These are phyloP conservation scores for Trogon surrucura DNA, from an alignment of 2,113 vertebrate genomes.

Conservation along the genomic window DNA sequence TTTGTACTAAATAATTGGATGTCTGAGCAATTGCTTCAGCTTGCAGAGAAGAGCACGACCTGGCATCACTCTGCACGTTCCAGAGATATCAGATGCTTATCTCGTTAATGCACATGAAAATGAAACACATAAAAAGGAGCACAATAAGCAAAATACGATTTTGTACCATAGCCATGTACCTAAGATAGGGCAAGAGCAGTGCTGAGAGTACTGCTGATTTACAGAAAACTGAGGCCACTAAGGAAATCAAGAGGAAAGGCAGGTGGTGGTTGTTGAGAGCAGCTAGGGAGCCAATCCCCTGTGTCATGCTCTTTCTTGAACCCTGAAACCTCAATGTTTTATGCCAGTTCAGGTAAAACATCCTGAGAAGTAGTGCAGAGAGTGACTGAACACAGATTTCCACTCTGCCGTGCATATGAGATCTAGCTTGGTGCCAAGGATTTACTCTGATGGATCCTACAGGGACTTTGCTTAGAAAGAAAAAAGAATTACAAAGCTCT, in stretches of 20 bases:
- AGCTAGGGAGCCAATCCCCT: not conserved
- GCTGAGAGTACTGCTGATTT: not conserved
- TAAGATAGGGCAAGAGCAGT: not conserved
- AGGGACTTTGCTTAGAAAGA: not conserved
- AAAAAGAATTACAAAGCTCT: not conserved
- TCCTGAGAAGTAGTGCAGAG: not conserved
- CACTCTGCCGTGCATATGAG: not conserved
- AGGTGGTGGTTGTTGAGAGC: not conserved
- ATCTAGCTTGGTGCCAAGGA: not conserved
- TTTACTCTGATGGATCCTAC: not conserved
- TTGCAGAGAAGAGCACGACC: constrained; percentile 56
- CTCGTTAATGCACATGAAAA: not conserved
- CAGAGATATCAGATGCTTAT: not conserved
- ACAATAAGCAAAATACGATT: not conserved
- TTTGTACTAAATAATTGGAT: constrained; percentile 72
- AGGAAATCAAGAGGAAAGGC: not conserved
- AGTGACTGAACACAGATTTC: constrained; percentile 28
- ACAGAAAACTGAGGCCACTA: not conserved
- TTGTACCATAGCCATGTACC: not conserved
- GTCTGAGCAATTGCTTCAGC: constrained; percentile 60
- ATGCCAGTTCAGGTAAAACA: constrained; percentile 4
- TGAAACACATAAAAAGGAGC: not conserved
- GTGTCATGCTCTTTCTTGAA: not conserved
- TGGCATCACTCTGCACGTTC: constrained; percentile 41
- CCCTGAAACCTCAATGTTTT: not conserved